Base-by-base conservation (phyloP, 2,888 invertebrate genomes). In the Cheilosia variabilis region DNA sequence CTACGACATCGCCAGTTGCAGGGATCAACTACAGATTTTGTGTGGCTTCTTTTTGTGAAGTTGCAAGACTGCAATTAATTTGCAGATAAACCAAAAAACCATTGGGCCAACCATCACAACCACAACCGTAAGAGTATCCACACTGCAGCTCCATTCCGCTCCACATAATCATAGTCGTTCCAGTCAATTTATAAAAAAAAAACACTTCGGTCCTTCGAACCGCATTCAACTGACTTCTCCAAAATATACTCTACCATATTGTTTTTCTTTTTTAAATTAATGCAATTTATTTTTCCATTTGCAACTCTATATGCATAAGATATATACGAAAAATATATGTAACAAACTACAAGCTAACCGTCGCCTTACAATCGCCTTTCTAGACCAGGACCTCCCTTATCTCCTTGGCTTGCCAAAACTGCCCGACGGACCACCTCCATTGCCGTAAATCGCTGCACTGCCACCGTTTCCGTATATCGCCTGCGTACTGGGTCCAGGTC, bases 371-470 rank as follows among this genome's bases (percentile, higher is more conserved):
- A 55, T 37, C 4, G 1, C 24, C 9, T 1, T 41, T 4, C 34
- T 1, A 7, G 41, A 62, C 4, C 7, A 31, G 1, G 6, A 27
- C 41, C 37, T 19, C 15, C 87, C 82, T 89, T 92, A 92, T 92
- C 92, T 92, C 87, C 92, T 89, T 13, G 91, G 92, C 63, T 92
- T 92, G 72, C 92, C 92, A 72, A 91, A 92, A 75, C 90, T 91
- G 50, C 91, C 90, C 15, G 91, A 89, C 3, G 90, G 90, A n/a
- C 88, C 82, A 19, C 87, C 87, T 19, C 90, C 89, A 58, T 89
- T 89, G 22, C 89, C 89, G 62, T 90, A 89, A 17, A 89, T 89
- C 60, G 88, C 73, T 19, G 72, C 87, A 13, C 87, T 80, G 34
- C 88, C 87, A 52, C 87, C 88, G 66, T 88, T 88, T n/a, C 88